Evolutionary conservation across 2,113 vertebrate species (phyloP).

Genomic region (Paratilapia polleni): DNA sequence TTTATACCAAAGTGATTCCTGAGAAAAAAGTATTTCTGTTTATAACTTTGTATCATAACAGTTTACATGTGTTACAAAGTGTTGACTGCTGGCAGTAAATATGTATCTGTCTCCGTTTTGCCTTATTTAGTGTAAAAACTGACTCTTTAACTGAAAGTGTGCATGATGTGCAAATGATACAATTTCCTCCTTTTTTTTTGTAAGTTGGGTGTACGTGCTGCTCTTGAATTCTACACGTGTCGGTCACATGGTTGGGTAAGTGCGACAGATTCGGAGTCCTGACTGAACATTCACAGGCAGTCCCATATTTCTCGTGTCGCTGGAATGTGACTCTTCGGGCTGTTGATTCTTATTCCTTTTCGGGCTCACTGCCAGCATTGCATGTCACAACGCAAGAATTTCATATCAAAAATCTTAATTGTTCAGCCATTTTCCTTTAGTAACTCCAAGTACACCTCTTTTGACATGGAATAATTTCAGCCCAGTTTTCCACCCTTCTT

Average conservation of each 20-base stretch:
- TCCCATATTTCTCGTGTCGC: constrained; percentile 25
- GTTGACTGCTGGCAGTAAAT: constrained; percentile 21
- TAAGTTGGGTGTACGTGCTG: neutral
- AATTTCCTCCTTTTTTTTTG: neutral
- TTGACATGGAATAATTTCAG: neutral
- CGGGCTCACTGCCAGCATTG: neutral
- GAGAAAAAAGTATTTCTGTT: neutral
- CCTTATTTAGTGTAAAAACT: neutral
- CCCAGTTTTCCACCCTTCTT: neutral
- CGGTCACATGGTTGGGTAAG: constrained; percentile 47
- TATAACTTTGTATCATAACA: neutral
- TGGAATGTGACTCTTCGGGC: constrained; percentile 42
- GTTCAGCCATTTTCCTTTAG: neutral
- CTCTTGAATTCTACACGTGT: constrained; percentile 4
- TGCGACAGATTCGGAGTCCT: constrained; percentile 37
- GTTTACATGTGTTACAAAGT: neutral
- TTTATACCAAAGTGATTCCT: constrained; percentile 10
- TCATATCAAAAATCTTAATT: neutral
- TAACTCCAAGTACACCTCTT: too few species aligned
- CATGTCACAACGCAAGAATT: neutral
- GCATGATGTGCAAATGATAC: neutral
- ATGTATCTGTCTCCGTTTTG: neutral
- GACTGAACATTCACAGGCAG: constrained; percentile 45
- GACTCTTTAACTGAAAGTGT: neutral
- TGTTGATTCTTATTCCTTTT: constrained; percentile 8